A percentile compares a stretch with the other conserved stretches of the same genome.
phyloP scores from a whole-genome alignment of 2,113 vertebrate species.

The Chloebia gouldiae region DNA sequence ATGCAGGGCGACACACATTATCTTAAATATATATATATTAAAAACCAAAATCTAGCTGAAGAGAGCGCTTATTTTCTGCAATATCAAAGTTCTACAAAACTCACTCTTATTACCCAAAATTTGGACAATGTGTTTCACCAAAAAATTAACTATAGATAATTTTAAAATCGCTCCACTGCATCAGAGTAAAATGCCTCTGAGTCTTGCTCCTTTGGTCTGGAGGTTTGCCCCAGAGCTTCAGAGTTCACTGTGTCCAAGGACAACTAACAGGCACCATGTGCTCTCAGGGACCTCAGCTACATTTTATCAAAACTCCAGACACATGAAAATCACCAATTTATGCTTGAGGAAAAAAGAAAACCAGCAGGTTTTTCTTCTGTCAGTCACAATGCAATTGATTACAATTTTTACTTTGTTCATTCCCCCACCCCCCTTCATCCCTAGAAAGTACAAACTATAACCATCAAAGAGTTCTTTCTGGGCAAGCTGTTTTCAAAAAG shows the following conservation, averaged over 20 bases:
- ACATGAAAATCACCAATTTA: background rate
- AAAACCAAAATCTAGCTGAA: background rate
- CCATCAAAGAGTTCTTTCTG: background rate
- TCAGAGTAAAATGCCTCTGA: background rate
- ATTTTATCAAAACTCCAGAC: background rate
- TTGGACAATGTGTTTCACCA: background rate
- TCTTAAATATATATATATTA: background rate
- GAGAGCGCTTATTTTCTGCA: background rate
- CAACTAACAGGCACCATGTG: background rate
- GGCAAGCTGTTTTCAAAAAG: background rate
- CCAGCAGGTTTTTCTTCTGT: background rate
- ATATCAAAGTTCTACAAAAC: background rate
- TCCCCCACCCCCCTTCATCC: background rate
- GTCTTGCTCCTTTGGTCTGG: background rate
- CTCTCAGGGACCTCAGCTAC: accelerated
- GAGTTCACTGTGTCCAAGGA: background rate
- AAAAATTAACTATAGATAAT: background rate
- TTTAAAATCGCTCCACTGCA: background rate
- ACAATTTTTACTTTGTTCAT: background rate
- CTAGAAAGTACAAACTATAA: background rate
- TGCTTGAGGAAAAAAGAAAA: background rate
- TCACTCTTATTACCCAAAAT: background rate
- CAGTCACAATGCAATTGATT: background rate
- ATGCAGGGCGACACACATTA: background rate
- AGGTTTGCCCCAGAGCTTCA: background rate